phyloP scores from a whole-genome alignment of 2,113 vertebrate species.

The Oceanites oceanicus region DNA sequence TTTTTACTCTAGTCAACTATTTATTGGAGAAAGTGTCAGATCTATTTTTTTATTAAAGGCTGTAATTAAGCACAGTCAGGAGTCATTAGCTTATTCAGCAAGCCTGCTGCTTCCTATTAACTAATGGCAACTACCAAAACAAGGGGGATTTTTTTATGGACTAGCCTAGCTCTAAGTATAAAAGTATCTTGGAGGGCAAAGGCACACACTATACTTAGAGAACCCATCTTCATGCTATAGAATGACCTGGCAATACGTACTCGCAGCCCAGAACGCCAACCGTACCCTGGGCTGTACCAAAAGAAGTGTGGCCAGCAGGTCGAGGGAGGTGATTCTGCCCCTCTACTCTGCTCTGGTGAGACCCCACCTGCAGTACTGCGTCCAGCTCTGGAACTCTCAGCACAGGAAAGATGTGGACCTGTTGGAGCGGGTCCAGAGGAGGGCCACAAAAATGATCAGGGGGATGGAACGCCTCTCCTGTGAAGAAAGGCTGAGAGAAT shows the following conservation, averaged over 20 bases:
- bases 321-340: background rate
- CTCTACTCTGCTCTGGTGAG: background rate
- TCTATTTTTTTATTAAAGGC: background rate
- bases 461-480: background rate
- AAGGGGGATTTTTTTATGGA: background rate
- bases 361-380: background rate
- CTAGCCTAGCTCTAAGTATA: background rate
- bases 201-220: background rate
- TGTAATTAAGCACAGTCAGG: conserved; percentile 34
- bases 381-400: no score
- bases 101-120: conserved; percentile 10
- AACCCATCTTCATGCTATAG: background rate
- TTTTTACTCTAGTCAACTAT: background rate
- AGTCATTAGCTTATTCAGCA: background rate
- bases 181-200: background rate
- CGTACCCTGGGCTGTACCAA: background rate
- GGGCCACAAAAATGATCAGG: background rate
- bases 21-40: background rate
- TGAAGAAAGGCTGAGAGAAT: background rate
- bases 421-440: background rate
- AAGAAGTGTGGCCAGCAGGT: background rate
- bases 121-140: conserved; percentile 11
- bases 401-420: no score
- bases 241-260: background rate
- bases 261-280: background rate